Conservation (phyloP, 1,140 invertebrate species). For the Pomphorhynchus laevis region DNA sequence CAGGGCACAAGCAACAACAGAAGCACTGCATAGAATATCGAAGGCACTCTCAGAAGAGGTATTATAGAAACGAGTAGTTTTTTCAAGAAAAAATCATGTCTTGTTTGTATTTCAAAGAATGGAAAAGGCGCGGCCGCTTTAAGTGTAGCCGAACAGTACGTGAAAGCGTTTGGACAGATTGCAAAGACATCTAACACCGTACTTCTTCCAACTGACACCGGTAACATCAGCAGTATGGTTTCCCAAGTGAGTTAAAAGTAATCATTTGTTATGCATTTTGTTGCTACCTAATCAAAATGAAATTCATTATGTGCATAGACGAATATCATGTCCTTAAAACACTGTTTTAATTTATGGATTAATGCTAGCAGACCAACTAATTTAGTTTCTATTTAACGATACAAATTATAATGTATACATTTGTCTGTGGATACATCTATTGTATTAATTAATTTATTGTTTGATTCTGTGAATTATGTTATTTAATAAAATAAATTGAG, state of each 20-base stretch:
- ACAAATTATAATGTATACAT: too few relatives aligned
- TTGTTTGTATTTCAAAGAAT: conserved; percentile 1
- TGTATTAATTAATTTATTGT: too few relatives aligned
- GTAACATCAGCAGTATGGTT: conserved; percentile 44
- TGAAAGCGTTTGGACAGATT: conserved; percentile 53
- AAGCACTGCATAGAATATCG: conserved; percentile 1
- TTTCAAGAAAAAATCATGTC: neutral
- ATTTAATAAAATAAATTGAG: too few relatives aligned
- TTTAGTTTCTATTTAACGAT: too few relatives aligned
- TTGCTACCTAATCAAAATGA: too few relatives aligned
- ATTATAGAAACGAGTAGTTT: neutral
- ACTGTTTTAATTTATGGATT: too few relatives aligned
- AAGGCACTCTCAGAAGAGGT: conserved; percentile 2
- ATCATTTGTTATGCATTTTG: too few relatives aligned
- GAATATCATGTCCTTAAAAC: too few relatives aligned
- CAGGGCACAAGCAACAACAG: conserved; percentile 6
- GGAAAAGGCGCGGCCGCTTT: conserved; percentile 53
- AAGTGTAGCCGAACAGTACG: conserved; percentile 69
- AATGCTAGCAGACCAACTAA: too few relatives aligned
- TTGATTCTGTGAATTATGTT: too few relatives aligned
- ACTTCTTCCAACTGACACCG: conserved; percentile 52
- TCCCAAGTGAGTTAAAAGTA: conserved; percentile 27
- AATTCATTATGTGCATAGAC: too few relatives aligned
- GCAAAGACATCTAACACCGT: conserved; percentile 70
- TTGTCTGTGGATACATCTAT: too few relatives aligned